Evolutionary conservation across 2,113 vertebrate species (phyloP).

Genomic region (Myxocyprinus asiaticus): DNA sequence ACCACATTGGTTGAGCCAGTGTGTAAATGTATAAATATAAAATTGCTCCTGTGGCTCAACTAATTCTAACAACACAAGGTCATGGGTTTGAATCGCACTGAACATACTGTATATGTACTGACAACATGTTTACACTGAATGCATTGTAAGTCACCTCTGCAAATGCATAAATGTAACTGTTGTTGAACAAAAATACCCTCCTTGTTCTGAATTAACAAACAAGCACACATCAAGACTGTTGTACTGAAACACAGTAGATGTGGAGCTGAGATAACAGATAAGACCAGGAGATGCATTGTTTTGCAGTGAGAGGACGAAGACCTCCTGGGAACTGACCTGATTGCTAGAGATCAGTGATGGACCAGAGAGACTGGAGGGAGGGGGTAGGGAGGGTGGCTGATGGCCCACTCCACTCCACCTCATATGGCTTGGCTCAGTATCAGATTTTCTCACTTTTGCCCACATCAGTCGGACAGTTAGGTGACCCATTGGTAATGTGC

Average conservation of each 20-base stretch:
- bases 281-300: conserved; percentile 63
- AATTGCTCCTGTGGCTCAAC: too few species aligned
- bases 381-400: conserved; percentile 36
- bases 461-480: background rate
- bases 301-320: conserved; percentile 60
- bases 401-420: too few species aligned
- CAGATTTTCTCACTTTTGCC: conserved; percentile 8
- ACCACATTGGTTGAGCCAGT: too few species aligned
- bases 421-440: conserved; percentile 25
- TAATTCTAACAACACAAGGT: too few species aligned
- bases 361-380: conserved; percentile 38
- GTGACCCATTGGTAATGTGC: background rate
- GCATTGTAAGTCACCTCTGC: too few species aligned
- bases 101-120: too few species aligned
- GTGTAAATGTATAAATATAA: too few species aligned
- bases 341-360: conserved; percentile 53
- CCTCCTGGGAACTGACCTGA: conserved; percentile 54
- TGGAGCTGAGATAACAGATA: conserved; percentile 59
- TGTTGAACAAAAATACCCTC: too few species aligned
- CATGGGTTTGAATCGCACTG: too few species aligned
- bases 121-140: too few species aligned
- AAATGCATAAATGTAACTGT: too few species aligned
- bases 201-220: background rate
- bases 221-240: background rate
- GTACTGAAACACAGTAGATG: conserved; percentile 57